Percentiles rank a stretch among this genome's conserved stretches.
Conservation (phyloP, 1,140 invertebrate species). For the Danaus melanippus region DNA sequence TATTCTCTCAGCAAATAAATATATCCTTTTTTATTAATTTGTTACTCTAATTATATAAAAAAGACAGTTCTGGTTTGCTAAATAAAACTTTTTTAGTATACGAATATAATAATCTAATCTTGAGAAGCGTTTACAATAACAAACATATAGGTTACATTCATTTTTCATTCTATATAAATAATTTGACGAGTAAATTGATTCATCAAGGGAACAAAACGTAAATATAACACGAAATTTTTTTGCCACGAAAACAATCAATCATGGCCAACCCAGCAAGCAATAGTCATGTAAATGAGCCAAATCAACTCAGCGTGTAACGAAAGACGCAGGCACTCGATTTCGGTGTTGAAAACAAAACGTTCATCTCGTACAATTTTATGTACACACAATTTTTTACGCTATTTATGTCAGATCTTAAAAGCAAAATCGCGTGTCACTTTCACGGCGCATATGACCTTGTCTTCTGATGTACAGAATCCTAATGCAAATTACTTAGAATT, state of each 20-base stretch:
- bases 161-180: too few species aligned
- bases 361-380: slow-evolving; percentile 4
- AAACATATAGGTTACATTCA: too few species aligned
- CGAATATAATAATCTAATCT: too few species aligned
- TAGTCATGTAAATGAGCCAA: slow-evolving; percentile 22
- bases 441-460: slow-evolving; percentile 9
- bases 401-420: not conserved
- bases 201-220: too few species aligned
- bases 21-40: too few species aligned
- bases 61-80: too few species aligned
- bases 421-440: slow-evolving; percentile 6
- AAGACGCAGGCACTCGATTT: slow-evolving; percentile 20
- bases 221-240: slow-evolving; percentile 3
- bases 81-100: too few species aligned
- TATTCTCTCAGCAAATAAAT: too few species aligned
- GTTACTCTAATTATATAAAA: too few species aligned
- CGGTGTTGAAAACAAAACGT: slow-evolving; percentile 17
- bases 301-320: slow-evolving; percentile 19
- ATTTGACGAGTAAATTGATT: too few species aligned
- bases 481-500: slow-evolving; percentile 15
- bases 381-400: slow-evolving; percentile 8
- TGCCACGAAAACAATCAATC: slow-evolving; percentile 6
- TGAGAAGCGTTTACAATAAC: too few species aligned
- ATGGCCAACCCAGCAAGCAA: slow-evolving; percentile 14
- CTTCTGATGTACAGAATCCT: not conserved